phyloP scores from a whole-genome alignment of 1,140 invertebrate species.

The Agraylea sexmaculata region DNA sequence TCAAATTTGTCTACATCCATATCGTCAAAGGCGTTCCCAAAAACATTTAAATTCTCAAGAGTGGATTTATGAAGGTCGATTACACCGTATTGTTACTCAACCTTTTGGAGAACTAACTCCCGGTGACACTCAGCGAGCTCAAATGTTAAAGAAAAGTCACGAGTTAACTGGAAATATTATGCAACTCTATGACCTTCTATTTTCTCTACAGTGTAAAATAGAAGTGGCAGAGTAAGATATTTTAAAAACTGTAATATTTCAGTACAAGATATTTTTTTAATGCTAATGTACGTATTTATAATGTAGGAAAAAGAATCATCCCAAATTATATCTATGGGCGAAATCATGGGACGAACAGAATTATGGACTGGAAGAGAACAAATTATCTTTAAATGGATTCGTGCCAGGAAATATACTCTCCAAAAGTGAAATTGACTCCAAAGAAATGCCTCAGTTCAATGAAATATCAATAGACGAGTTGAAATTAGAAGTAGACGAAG shows the following conservation, averaged over 20 bases:
- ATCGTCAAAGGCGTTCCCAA: conserved; percentile 52
- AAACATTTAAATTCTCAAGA: conserved; percentile 76
- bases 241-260: conserved; percentile 1
- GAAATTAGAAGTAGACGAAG: too few relatives aligned
- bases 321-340: conserved; percentile 74
- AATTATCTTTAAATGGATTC: too few relatives aligned
- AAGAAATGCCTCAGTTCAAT: too few relatives aligned
- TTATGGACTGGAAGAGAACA: too few relatives aligned
- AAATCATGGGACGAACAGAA: conserved; percentile 66
- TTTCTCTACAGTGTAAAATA: conserved; percentile 61
- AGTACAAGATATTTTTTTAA: conserved; percentile 1
- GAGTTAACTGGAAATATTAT: conserved; percentile 59
- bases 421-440: too few relatives aligned
- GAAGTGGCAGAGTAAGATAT: conserved; percentile 60
- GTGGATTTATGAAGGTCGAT: conserved; percentile 70
- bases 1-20: conserved; percentile 71
- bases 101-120: conserved; percentile 26
- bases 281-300: conserved; percentile 1
- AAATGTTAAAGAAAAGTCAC: conserved; percentile 51
- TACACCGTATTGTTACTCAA: conserved; percentile 46
- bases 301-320: conserved; percentile 61
- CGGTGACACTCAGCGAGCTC: conserved; percentile 29
- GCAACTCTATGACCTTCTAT: conserved; percentile 53
- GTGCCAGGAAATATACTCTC: too few relatives aligned
- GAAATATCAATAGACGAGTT: too few relatives aligned